These are phyloP conservation scores for Phortica magna DNA, from an alignment of 2,888 invertebrate genomes.

Conservation along the genomic window DNA sequence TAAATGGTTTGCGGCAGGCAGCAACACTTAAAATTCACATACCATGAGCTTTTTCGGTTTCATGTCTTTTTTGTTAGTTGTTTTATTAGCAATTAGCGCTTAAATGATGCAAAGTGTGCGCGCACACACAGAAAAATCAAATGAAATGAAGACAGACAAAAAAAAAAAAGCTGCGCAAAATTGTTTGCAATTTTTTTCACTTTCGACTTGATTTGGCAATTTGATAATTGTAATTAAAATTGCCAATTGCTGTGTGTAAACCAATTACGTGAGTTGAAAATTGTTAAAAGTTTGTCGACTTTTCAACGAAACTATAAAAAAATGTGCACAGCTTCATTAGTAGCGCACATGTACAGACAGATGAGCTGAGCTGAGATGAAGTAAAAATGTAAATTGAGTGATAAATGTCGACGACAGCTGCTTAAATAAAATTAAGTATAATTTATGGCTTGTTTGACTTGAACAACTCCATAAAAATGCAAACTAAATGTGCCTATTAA, in stretches of 20 bases:
- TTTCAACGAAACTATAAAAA: not conserved
- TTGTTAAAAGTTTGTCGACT: not conserved
- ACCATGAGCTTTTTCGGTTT: not conserved
- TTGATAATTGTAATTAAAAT: conserved; percentile 31
- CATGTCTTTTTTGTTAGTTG: conserved; percentile 30
- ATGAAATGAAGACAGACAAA: not conserved
- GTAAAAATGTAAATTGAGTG: conserved; percentile 74
- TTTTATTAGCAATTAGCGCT: conserved; percentile 44
- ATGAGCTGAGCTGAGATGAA: not conserved
- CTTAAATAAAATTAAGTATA: conserved; percentile 71
- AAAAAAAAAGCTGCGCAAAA: not conserved
- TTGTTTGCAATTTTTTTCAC: not conserved
- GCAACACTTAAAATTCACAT: conserved; percentile 58
- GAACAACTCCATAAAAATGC: conserved; percentile 73
- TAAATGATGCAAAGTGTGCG: conserved; percentile 14
- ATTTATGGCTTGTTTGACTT: conserved; percentile 74
- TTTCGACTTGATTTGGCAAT: conserved; percentile 8
- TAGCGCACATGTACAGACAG: not conserved
- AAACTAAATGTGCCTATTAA: conserved; percentile 72
- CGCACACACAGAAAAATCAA: not conserved
- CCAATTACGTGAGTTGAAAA: not conserved
- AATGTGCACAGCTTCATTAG: conserved; percentile 21
- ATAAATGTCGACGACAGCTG: conserved; percentile 69
- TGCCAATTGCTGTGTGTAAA: conserved; percentile 11
- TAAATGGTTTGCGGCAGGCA: conserved; percentile 64